Evolutionary conservation across 1,140 invertebrate genomes (phyloP).

Genomic region (Harlomillsia oculata): DNA sequence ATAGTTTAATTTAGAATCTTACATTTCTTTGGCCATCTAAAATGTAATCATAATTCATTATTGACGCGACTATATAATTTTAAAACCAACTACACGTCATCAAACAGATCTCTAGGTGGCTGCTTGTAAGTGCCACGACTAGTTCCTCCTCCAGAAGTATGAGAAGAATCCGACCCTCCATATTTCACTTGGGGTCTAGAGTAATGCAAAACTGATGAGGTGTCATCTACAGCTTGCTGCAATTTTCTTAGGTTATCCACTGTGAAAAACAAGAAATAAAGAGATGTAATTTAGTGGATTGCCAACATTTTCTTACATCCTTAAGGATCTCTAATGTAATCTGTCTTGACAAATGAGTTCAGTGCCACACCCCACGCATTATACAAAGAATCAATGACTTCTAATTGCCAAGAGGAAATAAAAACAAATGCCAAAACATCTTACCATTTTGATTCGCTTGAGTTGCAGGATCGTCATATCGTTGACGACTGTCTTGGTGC

Average conservation of each 20-base stretch:
- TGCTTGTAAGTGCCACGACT: neutral
- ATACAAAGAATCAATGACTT: neutral
- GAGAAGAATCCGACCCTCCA: neutral
- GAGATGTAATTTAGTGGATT: neutral
- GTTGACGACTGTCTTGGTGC: slow-evolving; percentile 41
- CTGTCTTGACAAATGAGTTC: too few species aligned
- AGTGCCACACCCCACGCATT: too few species aligned
- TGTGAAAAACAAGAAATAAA: neutral
- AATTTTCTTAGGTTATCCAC: neutral
- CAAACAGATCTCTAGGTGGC: slow-evolving; percentile 21
- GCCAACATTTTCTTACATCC: neutral
- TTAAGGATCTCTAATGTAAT: too few species aligned
- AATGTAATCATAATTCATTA: too few species aligned
- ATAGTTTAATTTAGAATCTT: too few species aligned
- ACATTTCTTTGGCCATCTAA: too few species aligned
- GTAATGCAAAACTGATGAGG: neutral
- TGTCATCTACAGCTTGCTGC: neutral
- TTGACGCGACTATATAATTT: too few species aligned
- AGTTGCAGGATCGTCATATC: neutral
- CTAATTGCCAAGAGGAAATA: neutral
- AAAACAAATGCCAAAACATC: neutral
- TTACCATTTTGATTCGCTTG: slow-evolving; percentile 3
- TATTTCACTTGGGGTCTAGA: slow-evolving; percentile 2
- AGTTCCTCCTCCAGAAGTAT: neutral
- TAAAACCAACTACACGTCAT: slow-evolving; percentile 27